Evolutionary conservation across 2,888 invertebrate genomes (phyloP).

Genomic region (Thecocarcelia acutangulata): DNA sequence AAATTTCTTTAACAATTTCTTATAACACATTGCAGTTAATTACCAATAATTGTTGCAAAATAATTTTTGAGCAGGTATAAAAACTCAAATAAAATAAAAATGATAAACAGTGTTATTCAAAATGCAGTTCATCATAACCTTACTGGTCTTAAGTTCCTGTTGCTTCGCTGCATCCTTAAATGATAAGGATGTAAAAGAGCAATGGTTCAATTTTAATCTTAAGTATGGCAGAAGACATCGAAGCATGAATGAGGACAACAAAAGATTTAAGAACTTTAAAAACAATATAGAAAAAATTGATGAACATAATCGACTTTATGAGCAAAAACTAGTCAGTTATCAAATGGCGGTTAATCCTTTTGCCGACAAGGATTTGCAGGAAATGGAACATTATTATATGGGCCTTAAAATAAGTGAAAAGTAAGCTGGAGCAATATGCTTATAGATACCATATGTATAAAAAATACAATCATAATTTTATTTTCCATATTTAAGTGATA

Average conservation of each 20-base stretch:
- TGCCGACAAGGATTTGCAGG: conserved; percentile 34
- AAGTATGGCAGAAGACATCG: conserved; percentile 34
- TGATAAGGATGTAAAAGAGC: not conserved
- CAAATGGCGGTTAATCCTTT: conserved; percentile 39
- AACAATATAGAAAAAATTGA: conserved; percentile 93
- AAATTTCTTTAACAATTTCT: conserved; percentile 11
- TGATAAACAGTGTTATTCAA: conserved; percentile 17
- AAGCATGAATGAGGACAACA: not conserved
- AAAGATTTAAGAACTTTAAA: conserved; percentile 92
- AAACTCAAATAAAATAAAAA: not conserved
- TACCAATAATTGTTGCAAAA: conserved; percentile 1
- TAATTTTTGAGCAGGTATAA: conserved; percentile 23
- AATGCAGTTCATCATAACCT: conserved; percentile 24
- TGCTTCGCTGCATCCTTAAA: conserved; percentile 10
- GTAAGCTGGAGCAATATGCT: conserved; percentile 2
- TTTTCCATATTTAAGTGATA: conserved; percentile 47
- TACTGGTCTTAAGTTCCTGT: conserved; percentile 8
- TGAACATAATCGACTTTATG: conserved; percentile 90
- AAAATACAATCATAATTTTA: conserved; percentile 67
- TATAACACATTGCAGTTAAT: not conserved
- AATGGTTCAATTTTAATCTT: conserved; percentile 30
- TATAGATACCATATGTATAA: too few species aligned
- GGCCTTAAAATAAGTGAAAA: conserved; percentile 38
- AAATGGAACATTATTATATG: conserved; percentile 40
- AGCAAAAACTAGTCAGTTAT: conserved; percentile 73